phyloP scores from a whole-genome alignment of 2,888 invertebrate genomes.

The Hypselothyrea guttata region DNA sequence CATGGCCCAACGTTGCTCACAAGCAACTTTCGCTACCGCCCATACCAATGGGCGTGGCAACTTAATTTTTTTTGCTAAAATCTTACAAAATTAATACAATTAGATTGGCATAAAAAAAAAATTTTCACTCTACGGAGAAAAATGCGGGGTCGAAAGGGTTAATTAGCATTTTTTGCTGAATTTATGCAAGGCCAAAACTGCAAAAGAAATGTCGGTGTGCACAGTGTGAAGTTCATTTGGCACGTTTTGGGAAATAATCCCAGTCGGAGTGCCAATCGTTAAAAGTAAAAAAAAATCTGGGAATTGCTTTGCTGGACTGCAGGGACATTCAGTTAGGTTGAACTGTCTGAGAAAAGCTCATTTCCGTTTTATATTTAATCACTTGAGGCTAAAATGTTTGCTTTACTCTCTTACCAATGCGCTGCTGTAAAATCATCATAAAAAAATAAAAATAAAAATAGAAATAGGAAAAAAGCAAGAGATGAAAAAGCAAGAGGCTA shows the following conservation, averaged over 20 bases:
- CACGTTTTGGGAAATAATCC: slow-evolving; percentile 57
- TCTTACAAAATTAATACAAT: too few species aligned
- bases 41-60: too few species aligned
- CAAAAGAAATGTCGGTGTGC: background rate
- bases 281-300: slow-evolving; percentile 21
- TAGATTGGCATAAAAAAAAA: too few species aligned
- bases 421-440: slow-evolving; percentile 23
- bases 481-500: slow-evolving; percentile 62
- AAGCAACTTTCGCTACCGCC: too few species aligned
- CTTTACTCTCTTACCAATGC: slow-evolving; percentile 48
- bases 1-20: too few species aligned
- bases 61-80: too few species aligned
- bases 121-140: too few species aligned
- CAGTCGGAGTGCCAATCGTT: slow-evolving; percentile 37
- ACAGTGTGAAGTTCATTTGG: slow-evolving; percentile 51
- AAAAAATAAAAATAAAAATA: slow-evolving; percentile 64
- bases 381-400: slow-evolving; percentile 77
- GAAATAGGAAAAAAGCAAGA: slow-evolving; percentile 54
- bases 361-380: slow-evolving; percentile 77
- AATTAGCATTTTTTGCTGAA: slow-evolving; percentile 59
- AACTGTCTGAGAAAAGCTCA: slow-evolving; percentile 58
- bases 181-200: background rate
- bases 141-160: too few species aligned
- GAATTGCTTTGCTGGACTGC: slow-evolving; percentile 10
- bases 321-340: slow-evolving; percentile 14